phyloP scores from a whole-genome alignment of 2,113 vertebrate genomes.

The Phyllostomus hastatus region DNA sequence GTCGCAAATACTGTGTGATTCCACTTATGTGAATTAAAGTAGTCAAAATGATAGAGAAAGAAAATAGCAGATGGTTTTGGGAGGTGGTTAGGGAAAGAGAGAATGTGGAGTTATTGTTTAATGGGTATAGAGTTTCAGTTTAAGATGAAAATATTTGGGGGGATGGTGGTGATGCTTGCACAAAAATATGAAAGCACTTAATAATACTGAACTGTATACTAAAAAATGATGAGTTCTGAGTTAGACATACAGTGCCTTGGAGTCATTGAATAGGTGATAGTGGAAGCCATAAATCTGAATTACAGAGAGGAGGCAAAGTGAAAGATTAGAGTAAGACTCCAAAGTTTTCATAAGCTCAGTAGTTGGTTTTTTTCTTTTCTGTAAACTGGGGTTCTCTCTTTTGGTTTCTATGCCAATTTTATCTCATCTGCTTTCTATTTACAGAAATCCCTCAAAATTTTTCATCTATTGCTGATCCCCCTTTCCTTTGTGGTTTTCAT shows the following conservation, averaged over 20 bases:
- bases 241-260: background rate
- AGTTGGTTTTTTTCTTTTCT: background rate
- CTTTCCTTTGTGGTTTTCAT: background rate
- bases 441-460: constrained; percentile 24
- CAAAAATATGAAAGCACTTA: background rate
- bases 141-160: background rate
- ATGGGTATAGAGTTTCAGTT: background rate
- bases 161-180: background rate
- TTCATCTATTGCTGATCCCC: background rate
- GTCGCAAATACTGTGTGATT: background rate
- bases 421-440: constrained; percentile 29
- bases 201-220: background rate
- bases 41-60: background rate
- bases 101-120: background rate
- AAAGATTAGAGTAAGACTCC: background rate
- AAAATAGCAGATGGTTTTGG: background rate
- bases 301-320: background rate
- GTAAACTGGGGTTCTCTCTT: background rate
- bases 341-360: background rate
- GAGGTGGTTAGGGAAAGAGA: too few relatives aligned
- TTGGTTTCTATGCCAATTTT: constrained; percentile 24
- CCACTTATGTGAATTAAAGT: background rate
- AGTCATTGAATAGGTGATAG: background rate
- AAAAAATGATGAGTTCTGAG: background rate
- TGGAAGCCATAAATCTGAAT: background rate